These are phyloP conservation scores for Acanthopleura granulata DNA, from an alignment of 2,888 invertebrate genomes.

Conservation along the genomic window DNA sequence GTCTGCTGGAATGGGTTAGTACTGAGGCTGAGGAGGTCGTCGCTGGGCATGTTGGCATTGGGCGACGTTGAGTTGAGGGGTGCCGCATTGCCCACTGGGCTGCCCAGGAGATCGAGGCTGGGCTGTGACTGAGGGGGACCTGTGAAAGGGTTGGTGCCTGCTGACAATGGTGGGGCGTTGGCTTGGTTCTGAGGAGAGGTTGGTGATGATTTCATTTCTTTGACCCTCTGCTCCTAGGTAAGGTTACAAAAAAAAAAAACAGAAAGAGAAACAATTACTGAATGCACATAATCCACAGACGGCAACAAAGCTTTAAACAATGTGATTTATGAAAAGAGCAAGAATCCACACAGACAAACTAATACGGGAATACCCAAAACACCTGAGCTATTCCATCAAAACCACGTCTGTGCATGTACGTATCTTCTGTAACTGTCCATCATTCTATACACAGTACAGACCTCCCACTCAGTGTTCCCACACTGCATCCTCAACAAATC, in stretches of 20 bases:
- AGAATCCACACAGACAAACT: no score
- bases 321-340: no score
- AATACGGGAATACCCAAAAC: no score
- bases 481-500: no score
- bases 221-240: constrained; percentile 49
- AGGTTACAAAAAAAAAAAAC: neutral
- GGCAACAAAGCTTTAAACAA: no score
- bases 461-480: no score
- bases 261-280: constrained; percentile 8
- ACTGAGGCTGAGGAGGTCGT: constrained; percentile 84
- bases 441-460: no score
- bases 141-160: constrained; percentile 48
- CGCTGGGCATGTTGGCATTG: constrained; percentile 76
- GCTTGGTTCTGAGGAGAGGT: constrained; percentile 35
- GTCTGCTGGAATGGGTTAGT: constrained; percentile 87
- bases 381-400: no score
- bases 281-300: neutral
- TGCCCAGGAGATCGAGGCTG: constrained; percentile 34
- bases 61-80: neutral
- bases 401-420: no score
- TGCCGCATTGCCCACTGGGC: constrained; percentile 22
- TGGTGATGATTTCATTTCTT: constrained; percentile 41
- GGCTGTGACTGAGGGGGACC: constrained; percentile 32
- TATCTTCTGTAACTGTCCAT: no score
- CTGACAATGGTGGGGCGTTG: constrained; percentile 24